Evolutionary conservation across 2,888 invertebrate species (phyloP).

Genomic region (Drosophila neonasuta): DNA sequence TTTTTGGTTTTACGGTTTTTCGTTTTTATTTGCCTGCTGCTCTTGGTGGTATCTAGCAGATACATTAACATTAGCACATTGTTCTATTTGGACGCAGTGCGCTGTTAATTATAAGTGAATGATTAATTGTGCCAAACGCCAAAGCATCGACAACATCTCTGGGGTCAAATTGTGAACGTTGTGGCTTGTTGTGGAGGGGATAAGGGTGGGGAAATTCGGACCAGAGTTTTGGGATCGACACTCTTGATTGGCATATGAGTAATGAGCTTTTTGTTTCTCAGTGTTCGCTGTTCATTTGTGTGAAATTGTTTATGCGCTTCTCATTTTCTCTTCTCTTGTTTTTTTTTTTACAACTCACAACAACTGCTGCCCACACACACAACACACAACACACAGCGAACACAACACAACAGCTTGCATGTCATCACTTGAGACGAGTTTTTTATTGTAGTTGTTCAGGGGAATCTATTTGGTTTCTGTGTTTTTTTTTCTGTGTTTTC

Average conservation of each 20-base stretch:
- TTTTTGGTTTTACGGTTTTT: neutral
- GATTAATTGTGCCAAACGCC: constrained; percentile 70
- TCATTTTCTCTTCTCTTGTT: constrained; percentile 21
- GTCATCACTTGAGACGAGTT: constrained; percentile 68
- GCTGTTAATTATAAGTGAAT: constrained; percentile 75
- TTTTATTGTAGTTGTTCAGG: constrained; percentile 36
- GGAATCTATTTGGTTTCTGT: constrained; percentile 38
- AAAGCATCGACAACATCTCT: constrained; percentile 55
- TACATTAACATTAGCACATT: constrained; percentile 71
- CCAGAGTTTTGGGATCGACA: constrained; percentile 14
- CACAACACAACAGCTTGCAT: constrained; percentile 64
- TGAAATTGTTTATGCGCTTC: constrained; percentile 63
- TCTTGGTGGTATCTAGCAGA: constrained; percentile 49
- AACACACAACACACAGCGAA: constrained; percentile 30
- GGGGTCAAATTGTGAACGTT: constrained; percentile 50
- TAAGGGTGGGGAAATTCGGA: neutral
- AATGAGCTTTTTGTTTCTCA: constrained; percentile 75
- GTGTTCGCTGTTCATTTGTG: constrained; percentile 48
- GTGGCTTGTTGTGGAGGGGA: constrained; percentile 37
- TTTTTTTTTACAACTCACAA: constrained; percentile 38
- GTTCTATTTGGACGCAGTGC: constrained; percentile 69
- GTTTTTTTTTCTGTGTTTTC: constrained; percentile 32
- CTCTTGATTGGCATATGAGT: constrained; percentile 76
- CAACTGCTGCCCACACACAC: constrained; percentile 46
- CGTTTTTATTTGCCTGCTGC: constrained; percentile 12